phyloP scores from a whole-genome alignment of 2,113 vertebrate genomes.

The Limnothrissa miodon region DNA sequence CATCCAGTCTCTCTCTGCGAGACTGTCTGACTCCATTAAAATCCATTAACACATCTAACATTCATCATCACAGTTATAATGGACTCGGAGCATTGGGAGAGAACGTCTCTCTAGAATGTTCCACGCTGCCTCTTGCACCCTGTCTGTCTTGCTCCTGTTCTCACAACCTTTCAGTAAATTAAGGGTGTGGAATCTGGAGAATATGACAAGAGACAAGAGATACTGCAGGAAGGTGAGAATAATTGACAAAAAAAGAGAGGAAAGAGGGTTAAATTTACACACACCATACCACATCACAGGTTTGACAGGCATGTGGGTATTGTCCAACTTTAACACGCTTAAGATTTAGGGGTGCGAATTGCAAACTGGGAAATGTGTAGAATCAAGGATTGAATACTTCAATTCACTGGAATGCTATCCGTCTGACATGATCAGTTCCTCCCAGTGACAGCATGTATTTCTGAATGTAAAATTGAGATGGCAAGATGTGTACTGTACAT shows the following conservation, averaged over 20 bases:
- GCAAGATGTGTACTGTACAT: too few relatives aligned
- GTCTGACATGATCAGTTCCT: too few relatives aligned
- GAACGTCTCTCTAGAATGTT: not conserved
- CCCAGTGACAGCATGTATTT: too few relatives aligned
- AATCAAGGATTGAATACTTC: too few relatives aligned
- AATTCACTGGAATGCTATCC: too few relatives aligned
- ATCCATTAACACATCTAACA: not conserved
- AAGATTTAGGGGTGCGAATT: not conserved
- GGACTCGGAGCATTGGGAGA: not conserved
- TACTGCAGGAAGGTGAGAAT: not conserved
- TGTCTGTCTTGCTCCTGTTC: not conserved
- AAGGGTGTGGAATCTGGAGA: not conserved
- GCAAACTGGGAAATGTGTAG: too few relatives aligned
- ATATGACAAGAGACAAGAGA: not conserved
- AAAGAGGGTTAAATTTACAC: not conserved
- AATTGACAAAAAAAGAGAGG: not conserved
- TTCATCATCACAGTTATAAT: not conserved
- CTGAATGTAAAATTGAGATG: too few relatives aligned
- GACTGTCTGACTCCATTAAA: not conserved
- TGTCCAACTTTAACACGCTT: not conserved
- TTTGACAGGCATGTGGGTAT: not conserved
- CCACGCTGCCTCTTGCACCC: not conserved
- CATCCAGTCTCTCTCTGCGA: not conserved
- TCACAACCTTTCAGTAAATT: not conserved
- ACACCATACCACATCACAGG: not conserved